Conservation (phyloP, 2,888 invertebrate genomes). For the Podotricha telesiphe region DNA sequence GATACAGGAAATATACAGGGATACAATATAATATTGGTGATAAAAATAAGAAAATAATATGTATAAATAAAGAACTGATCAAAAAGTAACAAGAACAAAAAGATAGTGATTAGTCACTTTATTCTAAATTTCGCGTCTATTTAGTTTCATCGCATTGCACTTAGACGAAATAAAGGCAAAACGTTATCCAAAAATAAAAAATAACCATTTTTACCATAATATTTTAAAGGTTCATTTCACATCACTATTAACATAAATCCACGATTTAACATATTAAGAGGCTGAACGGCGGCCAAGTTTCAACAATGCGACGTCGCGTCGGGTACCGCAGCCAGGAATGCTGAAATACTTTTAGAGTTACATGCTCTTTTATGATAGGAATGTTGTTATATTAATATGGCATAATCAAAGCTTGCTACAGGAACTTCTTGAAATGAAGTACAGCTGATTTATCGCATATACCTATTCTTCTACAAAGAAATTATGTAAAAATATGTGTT, state of each 20-base stretch:
- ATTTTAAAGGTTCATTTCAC: slow-evolving; percentile 21
- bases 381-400: neutral
- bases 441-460: neutral
- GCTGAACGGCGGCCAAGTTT: slow-evolving; percentile 58
- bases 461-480: too few relatives aligned
- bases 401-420: neutral
- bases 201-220: neutral
- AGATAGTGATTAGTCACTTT: too few relatives aligned
- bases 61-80: too few relatives aligned
- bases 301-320: slow-evolving; percentile 54
- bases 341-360: slow-evolving; percentile 54
- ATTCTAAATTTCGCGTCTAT: too few relatives aligned
- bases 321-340: slow-evolving; percentile 63
- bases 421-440: neutral
- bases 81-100: too few relatives aligned
- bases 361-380: neutral
- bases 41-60: too few relatives aligned
- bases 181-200: neutral
- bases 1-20: too few relatives aligned
- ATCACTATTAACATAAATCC: slow-evolving; percentile 50
- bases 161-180: too few relatives aligned
- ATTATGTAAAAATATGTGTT: too few relatives aligned
- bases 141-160: too few relatives aligned
- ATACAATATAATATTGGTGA: too few relatives aligned
- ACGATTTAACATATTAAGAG: slow-evolving; percentile 59